Conservation (phyloP, 2,113 vertebrate species). For the Rhinolophus sinicus region DNA sequence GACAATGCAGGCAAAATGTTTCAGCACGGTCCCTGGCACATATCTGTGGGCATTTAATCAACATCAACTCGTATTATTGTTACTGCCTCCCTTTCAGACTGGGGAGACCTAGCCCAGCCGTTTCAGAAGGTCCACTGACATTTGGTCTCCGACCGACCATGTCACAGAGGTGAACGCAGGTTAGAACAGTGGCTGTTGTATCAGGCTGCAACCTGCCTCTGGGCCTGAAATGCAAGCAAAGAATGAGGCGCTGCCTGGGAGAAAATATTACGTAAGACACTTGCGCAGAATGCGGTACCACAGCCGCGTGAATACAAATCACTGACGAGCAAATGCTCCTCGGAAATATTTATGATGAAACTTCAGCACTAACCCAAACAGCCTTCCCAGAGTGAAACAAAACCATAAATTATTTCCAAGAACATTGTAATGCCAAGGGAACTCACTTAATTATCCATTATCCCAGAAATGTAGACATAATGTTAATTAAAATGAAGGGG, state of each 20-base stretch:
- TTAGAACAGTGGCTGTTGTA: background rate
- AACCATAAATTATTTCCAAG: constrained; percentile 88
- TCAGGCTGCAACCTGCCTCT: background rate
- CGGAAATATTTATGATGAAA: constrained; percentile 85
- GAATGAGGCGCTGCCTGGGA: background rate
- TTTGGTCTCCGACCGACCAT: background rate
- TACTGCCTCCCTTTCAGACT: background rate
- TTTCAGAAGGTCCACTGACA: background rate
- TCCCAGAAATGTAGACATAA: constrained; percentile 87
- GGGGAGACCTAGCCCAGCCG: background rate
- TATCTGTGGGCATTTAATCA: background rate
- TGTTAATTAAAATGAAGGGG: constrained; percentile 91
- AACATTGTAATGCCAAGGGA: constrained; percentile 90
- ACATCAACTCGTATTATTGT: no score
- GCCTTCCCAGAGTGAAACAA: constrained; percentile 84
- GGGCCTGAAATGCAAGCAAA: background rate
- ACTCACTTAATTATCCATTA: constrained; percentile 91
- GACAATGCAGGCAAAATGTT: background rate
- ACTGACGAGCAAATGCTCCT: constrained; percentile 74
- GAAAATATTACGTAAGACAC: background rate
- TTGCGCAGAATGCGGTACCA: constrained; percentile 47
- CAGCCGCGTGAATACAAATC: constrained; percentile 68
- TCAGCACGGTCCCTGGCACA: background rate
- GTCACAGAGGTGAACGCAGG: background rate
- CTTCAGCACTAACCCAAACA: constrained; percentile 84